These are phyloP conservation scores for Vireo altiloquus DNA, from an alignment of 2,113 vertebrate genomes.

Conservation along the genomic window DNA sequence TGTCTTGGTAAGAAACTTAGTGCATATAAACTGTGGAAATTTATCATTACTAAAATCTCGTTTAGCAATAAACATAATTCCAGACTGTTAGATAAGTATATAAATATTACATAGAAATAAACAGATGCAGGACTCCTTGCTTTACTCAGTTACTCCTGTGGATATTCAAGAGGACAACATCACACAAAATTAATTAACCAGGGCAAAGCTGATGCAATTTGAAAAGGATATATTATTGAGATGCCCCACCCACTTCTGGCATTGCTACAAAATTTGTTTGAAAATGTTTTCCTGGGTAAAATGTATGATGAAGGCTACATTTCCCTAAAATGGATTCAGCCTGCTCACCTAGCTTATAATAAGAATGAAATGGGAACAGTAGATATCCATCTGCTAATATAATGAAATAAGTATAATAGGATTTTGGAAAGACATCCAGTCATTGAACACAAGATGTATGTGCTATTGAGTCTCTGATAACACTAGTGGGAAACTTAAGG, in stretches of 20 bases:
- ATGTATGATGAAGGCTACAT: background rate
- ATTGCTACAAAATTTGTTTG: background rate
- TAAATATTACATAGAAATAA: background rate
- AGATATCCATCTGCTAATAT: background rate
- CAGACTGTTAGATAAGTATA: background rate
- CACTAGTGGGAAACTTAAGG: background rate
- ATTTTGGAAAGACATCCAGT: background rate
- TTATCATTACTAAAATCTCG: background rate
- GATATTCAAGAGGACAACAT: background rate
- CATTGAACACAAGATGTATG: background rate
- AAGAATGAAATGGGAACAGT: background rate
- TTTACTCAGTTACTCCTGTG: background rate
- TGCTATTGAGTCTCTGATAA: background rate
- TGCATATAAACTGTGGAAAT: background rate
- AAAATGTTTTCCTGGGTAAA: background rate
- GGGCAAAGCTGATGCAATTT: background rate
- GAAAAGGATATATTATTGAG: background rate
- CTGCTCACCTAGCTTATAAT: background rate
- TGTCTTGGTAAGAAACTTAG: background rate
- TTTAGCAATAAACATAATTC: background rate
- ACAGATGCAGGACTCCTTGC: background rate
- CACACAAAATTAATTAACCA: background rate
- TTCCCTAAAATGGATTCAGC: background rate
- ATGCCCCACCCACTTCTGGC: background rate
- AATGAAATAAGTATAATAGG: background rate